These are phyloP conservation scores for Polyodon spathula DNA, from an alignment of 2,113 vertebrate species.

Conservation along the genomic window DNA sequence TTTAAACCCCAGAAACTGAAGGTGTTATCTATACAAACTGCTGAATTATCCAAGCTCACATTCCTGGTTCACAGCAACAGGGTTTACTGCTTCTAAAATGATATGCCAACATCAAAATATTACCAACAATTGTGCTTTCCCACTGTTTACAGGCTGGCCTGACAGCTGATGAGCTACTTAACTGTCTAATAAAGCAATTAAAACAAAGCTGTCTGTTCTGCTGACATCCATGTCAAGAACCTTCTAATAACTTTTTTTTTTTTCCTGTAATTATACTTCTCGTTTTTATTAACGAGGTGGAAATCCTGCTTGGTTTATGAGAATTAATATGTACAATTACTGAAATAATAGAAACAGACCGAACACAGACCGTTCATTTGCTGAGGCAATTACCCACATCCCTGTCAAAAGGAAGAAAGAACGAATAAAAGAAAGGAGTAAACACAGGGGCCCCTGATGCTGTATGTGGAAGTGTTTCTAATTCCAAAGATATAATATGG, in stretches of 20 bases:
- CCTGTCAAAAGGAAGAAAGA: constrained; percentile 50
- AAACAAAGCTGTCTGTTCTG: constrained; percentile 67
- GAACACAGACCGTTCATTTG: constrained; percentile 68
- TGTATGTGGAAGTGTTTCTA: no score
- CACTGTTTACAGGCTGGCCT: constrained; percentile 43
- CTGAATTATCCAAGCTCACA: no score
- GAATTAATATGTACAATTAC: background rate
- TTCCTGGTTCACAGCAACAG: no score
- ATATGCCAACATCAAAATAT: constrained; percentile 35
- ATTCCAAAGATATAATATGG: constrained; percentile 60
- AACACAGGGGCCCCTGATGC: constrained; percentile 64
- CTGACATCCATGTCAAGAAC: constrained; percentile 68
- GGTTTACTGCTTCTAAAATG: no score
- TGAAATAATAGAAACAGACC: constrained; percentile 63
- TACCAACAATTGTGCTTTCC: constrained; percentile 43
- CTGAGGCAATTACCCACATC: constrained; percentile 68
- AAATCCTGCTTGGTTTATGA: constrained; percentile 56
- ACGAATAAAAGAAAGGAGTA: constrained; percentile 28
- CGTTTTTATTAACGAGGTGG: constrained; percentile 73
- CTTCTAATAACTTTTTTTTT: constrained; percentile 73
- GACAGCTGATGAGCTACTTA: constrained; percentile 61
- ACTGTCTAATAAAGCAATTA: constrained; percentile 68
- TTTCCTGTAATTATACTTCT: constrained; percentile 67
- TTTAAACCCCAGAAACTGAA: no score
- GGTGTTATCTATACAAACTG: no score